These are phyloP conservation scores for Chesias legatella DNA, from an alignment of 2,888 invertebrate species.

Conservation along the genomic window DNA sequence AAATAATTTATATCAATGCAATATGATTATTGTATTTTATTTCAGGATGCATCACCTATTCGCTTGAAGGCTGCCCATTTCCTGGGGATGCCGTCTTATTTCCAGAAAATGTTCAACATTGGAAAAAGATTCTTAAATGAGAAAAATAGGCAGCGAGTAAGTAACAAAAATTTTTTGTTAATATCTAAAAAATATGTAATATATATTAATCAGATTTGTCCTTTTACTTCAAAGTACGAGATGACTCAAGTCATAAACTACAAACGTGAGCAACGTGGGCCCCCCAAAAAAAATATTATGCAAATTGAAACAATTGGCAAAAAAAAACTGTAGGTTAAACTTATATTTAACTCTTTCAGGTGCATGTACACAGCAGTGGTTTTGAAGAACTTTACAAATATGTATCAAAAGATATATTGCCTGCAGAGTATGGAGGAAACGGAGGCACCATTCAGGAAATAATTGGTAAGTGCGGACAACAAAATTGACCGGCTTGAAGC, in stretches of 20 bases:
- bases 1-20: too few relatives aligned
- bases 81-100: conserved; percentile 67
- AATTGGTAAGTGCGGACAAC: conserved; percentile 46
- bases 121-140: conserved; percentile 71
- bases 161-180: too few relatives aligned
- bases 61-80: conserved; percentile 76
- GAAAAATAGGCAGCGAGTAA: conserved; percentile 73
- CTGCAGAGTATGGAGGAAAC: conserved; percentile 82
- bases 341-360: too few relatives aligned
- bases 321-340: too few relatives aligned
- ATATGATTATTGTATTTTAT: conserved; percentile 25
- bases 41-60: conserved; percentile 77
- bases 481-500: too few relatives aligned
- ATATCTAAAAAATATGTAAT: background rate
- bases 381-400: conserved; percentile 73
- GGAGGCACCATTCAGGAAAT: conserved; percentile 72
- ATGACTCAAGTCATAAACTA: too few relatives aligned
- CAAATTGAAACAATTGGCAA: too few relatives aligned
- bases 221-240: too few relatives aligned
- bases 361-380: conserved; percentile 33
- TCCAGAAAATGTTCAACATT: conserved; percentile 70
- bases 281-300: too few relatives aligned
- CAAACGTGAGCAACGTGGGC: too few relatives aligned
- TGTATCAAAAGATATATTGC: conserved; percentile 79
- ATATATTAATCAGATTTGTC: conserved; percentile 4